A percentile compares a stretch with the other conserved stretches of the same genome.
Evolutionary conservation across 2,888 invertebrate genomes (phyloP).

Genomic region (Vanessa cardui): DNA sequence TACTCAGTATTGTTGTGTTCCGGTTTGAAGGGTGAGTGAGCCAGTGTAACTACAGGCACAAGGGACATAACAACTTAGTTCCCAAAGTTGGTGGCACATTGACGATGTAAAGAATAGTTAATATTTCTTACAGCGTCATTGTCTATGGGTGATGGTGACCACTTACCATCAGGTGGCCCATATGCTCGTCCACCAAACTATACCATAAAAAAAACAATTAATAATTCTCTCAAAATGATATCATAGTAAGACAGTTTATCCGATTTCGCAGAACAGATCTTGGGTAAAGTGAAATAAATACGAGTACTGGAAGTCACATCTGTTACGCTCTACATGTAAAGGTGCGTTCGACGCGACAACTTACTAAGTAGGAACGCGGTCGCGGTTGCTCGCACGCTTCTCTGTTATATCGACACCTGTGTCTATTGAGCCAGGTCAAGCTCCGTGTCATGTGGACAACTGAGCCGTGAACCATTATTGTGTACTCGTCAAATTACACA

Average conservation of each 20-base stretch:
- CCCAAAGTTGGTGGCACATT: too few species aligned
- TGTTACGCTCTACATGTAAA: slow-evolving; percentile 39
- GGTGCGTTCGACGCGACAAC: slow-evolving; percentile 29
- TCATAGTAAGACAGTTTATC: background rate
- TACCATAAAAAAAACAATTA: too few species aligned
- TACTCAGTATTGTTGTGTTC: too few species aligned
- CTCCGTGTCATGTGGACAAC: slow-evolving; percentile 20
- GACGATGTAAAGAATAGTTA: too few species aligned
- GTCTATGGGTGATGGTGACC: too few species aligned
- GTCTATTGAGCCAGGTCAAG: slow-evolving; percentile 32
- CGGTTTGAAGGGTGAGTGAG: too few species aligned
- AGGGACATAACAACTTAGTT: too few species aligned
- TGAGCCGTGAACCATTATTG: slow-evolving; percentile 11
- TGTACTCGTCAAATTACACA: background rate
- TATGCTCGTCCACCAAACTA: too few species aligned
- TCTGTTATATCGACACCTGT: slow-evolving; percentile 29
- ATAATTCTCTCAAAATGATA: too few species aligned
- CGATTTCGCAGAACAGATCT: slow-evolving; percentile 5
- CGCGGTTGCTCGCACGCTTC: slow-evolving; percentile 34
- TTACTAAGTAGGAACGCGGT: slow-evolving; percentile 33
- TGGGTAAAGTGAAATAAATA: slow-evolving; percentile 33
- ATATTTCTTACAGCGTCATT: too few species aligned
- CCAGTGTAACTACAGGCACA: too few species aligned
- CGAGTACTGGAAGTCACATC: slow-evolving; percentile 27
- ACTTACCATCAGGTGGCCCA: too few species aligned